Conservation (phyloP, 2,888 invertebrate species). For the Microctonus brassicae region DNA sequence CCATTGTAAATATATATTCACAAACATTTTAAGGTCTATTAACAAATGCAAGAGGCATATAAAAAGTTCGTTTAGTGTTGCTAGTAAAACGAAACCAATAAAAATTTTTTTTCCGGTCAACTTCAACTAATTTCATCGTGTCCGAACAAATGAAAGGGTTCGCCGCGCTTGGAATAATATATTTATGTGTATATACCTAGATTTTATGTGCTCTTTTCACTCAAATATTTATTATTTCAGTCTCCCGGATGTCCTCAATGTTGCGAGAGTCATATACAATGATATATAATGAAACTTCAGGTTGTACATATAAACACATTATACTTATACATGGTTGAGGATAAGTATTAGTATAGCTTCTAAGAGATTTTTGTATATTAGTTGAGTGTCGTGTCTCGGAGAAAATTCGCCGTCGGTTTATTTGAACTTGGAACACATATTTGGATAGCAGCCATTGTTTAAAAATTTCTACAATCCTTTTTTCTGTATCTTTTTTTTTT, state of each 20-base stretch:
- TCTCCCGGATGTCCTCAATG: conserved; percentile 49
- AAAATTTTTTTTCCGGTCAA: conserved; percentile 49
- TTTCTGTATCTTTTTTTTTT: conserved; percentile 17
- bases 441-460: conserved; percentile 61
- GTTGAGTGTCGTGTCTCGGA: conserved; percentile 28
- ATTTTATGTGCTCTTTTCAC: conserved; percentile 51
- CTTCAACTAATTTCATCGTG: conserved; percentile 65
- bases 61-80: conserved; percentile 36
- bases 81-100: conserved; percentile 58
- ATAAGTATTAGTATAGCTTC: not conserved
- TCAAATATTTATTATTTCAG: conserved; percentile 68
- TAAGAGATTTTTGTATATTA: conserved; percentile 34
- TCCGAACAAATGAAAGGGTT: conserved; percentile 68
- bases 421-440: conserved; percentile 57
- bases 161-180: conserved; percentile 53
- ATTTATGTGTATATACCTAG: conserved; percentile 15
- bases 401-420: conserved; percentile 49
- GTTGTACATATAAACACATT: not conserved
- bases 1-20: conserved; percentile 1
- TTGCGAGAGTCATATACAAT: not conserved
- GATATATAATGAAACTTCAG: not conserved
- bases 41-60: conserved; percentile 43
- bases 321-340: conserved; percentile 20
- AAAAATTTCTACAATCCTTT: conserved; percentile 29
- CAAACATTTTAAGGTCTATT: conserved; percentile 49